Percentiles rank a stretch among this genome's conserved stretches.
phyloP scores from a whole-genome alignment of 2,888 invertebrate genomes.

The Drosophila kanekoi region DNA sequence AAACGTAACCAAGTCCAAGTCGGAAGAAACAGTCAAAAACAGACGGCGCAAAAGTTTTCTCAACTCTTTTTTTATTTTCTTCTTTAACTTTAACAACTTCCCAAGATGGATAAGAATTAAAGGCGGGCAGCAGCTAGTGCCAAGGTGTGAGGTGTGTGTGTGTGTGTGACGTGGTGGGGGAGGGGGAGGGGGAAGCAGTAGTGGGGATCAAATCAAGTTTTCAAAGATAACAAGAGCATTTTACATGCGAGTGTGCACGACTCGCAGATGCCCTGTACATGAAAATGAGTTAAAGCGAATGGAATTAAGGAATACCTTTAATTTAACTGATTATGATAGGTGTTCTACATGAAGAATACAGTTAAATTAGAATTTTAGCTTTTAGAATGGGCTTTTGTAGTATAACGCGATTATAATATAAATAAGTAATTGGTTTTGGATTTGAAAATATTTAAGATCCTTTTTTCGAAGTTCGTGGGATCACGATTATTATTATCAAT shows the following conservation, averaged over 20 bases:
- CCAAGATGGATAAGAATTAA: conserved; percentile 61
- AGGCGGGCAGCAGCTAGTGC: conserved; percentile 6
- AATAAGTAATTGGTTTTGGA: no score
- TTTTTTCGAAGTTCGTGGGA: no score
- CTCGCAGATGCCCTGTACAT: conserved; percentile 4
- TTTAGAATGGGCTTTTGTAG: no score
- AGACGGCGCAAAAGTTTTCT: conserved; percentile 67
- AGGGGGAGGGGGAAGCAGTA: conserved; percentile 6
- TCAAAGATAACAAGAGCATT: conserved; percentile 41
- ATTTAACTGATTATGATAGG: no score
- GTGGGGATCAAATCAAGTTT: conserved; percentile 53
- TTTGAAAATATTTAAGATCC: no score
- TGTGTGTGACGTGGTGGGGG: neutral
- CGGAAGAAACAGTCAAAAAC: conserved; percentile 55
- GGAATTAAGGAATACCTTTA: neutral
- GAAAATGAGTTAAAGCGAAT: neutral
- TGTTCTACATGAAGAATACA: no score
- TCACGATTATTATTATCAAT: no score
- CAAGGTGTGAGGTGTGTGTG: neutral
- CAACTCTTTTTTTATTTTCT: conserved; percentile 52
- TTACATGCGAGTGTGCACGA: neutral
- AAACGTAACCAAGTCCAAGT: conserved; percentile 27
- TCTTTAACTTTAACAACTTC: conserved; percentile 69
- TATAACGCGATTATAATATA: no score
- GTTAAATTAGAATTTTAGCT: no score